Base-by-base conservation (phyloP, 2,888 invertebrate species). In the Cantharis flavilabris region DNA sequence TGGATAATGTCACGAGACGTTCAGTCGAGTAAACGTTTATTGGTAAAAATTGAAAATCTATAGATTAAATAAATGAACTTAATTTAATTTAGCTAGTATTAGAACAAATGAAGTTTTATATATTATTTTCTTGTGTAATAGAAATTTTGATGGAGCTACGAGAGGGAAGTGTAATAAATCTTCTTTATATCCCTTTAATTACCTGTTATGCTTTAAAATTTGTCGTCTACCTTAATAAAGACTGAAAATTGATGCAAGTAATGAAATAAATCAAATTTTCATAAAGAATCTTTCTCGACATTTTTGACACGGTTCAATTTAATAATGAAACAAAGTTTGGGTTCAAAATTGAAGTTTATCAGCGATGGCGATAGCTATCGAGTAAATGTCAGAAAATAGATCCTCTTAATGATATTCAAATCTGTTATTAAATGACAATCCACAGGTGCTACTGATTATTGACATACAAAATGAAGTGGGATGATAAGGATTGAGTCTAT, bases 401-500 rank as follows among this genome's bases (percentile, higher is more conserved):
- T 76, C 81, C 79, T 73, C 77, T 78, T 81, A 82, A 83, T 83
- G 82, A 82, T 80, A 81, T 81, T 80, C 82, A 82, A 83, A 82
- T 83, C 81, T 82, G 82, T 81, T 83, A 83, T 82, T 82, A 81
- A 83, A 83, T 82, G 81, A 81, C 81, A 79, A 80, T 82, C 83
- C 80, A 83, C 83, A 83, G 83, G 83, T 83, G 83, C 74, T 70
- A 74, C 67, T 70, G 63, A 71, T 62, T 76, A 70, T 73, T 71
- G 70, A 74, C 73, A 75, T 64, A 72, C 67, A 64, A 70, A 72
- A 74, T 70, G 71, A 72, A 69, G 75, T 75, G 75, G 33, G 75
- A 72, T 69, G 71, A 62, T 64, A 62, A 49, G 69, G 26, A 65
- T 16, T 18, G 26, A 11, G 70, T 14, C 62, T 30, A 70, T 70